Evolutionary conservation across 2,113 vertebrate species (phyloP).

Genomic region (Clarias batrachus): DNA sequence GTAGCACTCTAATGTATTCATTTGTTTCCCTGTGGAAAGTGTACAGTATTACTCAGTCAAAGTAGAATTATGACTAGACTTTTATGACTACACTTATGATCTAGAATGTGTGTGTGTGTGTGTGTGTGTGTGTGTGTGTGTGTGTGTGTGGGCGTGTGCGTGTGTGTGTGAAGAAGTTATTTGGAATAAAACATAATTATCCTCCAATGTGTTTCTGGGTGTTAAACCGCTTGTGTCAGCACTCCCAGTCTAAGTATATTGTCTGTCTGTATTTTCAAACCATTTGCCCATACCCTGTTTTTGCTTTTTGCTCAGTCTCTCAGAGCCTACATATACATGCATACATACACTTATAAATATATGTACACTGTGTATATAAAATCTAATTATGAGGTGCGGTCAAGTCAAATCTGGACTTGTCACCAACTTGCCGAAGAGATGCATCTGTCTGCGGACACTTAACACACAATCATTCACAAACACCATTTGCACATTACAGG

Average conservation of each 20-base stretch:
- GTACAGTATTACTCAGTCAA: neutral
- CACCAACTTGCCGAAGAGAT: no score
- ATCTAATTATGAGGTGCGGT: no score
- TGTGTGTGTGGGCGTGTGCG: neutral
- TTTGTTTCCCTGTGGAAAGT: neutral
- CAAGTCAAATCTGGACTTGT: no score
- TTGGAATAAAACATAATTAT: neutral
- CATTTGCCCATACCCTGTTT: neutral
- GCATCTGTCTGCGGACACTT: no score
- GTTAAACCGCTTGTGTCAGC: conserved; percentile 47
- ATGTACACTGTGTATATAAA: neutral
- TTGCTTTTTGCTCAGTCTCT: neutral
- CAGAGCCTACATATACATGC: neutral
- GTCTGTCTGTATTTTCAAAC: neutral
- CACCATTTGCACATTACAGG: no score
- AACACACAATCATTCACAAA: no score
- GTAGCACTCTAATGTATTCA: neutral
- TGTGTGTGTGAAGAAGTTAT: neutral
- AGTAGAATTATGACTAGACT: neutral
- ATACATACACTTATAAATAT: neutral
- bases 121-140: neutral
- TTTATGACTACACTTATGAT: neutral
- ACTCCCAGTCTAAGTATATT: conserved; percentile 14
- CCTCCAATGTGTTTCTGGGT: neutral
- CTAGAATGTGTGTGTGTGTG: neutral